Percentiles rank a stretch among this genome's conserved stretches.
Conservation (phyloP, 2,888 invertebrate species). For the Alentia gelatinosa region DNA sequence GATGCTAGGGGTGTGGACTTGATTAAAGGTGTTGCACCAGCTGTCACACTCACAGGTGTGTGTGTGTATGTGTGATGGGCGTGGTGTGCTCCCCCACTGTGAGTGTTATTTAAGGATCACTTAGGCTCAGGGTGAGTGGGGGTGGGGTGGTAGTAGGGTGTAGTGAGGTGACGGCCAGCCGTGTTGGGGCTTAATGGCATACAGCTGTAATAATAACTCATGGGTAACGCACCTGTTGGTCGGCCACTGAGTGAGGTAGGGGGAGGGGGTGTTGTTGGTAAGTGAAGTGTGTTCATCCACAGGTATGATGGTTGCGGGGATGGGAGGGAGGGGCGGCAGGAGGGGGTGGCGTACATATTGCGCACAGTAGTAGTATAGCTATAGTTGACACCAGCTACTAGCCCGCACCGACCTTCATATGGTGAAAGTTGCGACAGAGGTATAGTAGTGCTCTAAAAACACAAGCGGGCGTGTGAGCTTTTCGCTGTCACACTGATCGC, state of each 20-base stretch:
- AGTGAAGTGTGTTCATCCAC: background rate
- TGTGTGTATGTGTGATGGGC: background rate
- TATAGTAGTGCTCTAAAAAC: too few species aligned
- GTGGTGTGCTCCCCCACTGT: background rate
- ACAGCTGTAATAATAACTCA: background rate
- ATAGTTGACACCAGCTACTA: too few species aligned
- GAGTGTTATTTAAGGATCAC: background rate
- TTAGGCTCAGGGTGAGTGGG: background rate
- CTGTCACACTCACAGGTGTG: background rate
- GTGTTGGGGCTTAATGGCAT: background rate
- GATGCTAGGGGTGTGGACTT: background rate
- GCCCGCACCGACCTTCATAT: too few species aligned
- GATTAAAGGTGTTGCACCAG: background rate
- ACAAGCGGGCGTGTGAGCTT: background rate
- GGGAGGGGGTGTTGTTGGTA: too few species aligned
- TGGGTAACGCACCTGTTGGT: background rate
- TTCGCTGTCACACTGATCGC: background rate
- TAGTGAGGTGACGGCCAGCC: background rate
- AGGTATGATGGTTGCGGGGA: background rate
- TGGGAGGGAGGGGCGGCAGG: background rate
- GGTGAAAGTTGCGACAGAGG: background rate
- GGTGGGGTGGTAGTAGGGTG: background rate
- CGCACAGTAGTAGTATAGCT: too few species aligned
- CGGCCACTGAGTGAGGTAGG: background rate
- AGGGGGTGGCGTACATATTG: too few species aligned